Percentiles rank a stretch among this genome's conserved stretches.
These are phyloP conservation scores for Sarcophaga caerulescens DNA, from an alignment of 2,888 invertebrate species.

Conservation along the genomic window DNA sequence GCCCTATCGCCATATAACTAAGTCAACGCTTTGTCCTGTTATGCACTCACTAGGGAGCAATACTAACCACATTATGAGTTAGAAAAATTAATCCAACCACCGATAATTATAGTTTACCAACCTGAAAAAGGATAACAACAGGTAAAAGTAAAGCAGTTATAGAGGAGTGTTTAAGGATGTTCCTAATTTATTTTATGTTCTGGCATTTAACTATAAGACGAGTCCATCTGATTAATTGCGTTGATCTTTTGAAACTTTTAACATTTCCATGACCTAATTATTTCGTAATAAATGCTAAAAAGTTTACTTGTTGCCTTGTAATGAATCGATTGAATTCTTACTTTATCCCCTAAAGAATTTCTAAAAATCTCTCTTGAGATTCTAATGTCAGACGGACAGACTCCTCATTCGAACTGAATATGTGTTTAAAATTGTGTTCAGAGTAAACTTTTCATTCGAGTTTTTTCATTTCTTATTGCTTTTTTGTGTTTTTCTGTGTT, in stretches of 20 bases:
- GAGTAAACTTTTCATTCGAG: slow-evolving; percentile 41
- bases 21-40: too few relatives aligned
- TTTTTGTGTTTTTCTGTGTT: slow-evolving; percentile 16
- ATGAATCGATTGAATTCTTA: slow-evolving; percentile 20
- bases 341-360: slow-evolving; percentile 61
- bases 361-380: slow-evolving; percentile 52
- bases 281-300: neutral
- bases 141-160: too few relatives aligned
- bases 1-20: too few relatives aligned
- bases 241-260: neutral
- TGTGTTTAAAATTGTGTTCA: neutral
- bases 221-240: neutral
- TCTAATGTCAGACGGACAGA: neutral
- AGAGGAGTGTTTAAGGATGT: too few relatives aligned
- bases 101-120: too few relatives aligned
- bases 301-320: neutral
- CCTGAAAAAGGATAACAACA: too few relatives aligned
- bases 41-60: too few relatives aligned
- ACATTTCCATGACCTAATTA: slow-evolving; percentile 48
- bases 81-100: too few relatives aligned
- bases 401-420: neutral
- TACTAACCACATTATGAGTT: too few relatives aligned
- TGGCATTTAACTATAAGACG: too few relatives aligned
- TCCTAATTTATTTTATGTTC: too few relatives aligned
- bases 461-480: neutral